Percentiles rank a stretch among this genome's conserved stretches.
Conservation (phyloP, 1,140 invertebrate species). For the Caerostris extrusa region DNA sequence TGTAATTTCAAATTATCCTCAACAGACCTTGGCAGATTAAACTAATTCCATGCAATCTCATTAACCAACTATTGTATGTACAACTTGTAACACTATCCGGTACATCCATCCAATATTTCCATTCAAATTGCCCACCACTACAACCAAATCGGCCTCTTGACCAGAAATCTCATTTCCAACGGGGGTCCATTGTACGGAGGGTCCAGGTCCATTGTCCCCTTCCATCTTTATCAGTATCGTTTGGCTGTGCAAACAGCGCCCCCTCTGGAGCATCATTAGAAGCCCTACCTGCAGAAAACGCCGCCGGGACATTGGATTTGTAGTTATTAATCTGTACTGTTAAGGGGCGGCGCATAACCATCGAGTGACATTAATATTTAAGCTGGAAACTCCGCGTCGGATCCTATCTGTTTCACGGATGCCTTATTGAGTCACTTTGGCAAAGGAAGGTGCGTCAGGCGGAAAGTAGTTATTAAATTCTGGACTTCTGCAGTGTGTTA, state of each 20-base stretch:
- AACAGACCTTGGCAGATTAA: too few relatives aligned
- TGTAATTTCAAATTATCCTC: too few relatives aligned
- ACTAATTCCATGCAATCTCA: too few relatives aligned
- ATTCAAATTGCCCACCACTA: neutral
- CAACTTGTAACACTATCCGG: too few relatives aligned
- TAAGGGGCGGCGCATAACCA: slow-evolving; percentile 49
- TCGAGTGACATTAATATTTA: slow-evolving; percentile 51
- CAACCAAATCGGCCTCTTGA: neutral
- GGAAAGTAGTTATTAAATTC: slow-evolving; percentile 15
- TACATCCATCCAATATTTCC: neutral
- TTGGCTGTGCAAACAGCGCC: neutral
- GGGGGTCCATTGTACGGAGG: too few relatives aligned
- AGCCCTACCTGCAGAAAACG: slow-evolving; percentile 22
- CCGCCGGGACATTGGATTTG: slow-evolving; percentile 22
- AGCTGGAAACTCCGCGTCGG: slow-evolving; percentile 1
- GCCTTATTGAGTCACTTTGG: neutral
- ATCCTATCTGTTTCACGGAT: neutral
- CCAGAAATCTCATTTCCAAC: neutral
- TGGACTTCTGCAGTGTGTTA: neutral
- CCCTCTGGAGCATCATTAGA: slow-evolving; percentile 17
- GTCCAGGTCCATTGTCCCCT: neutral
- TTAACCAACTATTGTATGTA: too few relatives aligned
- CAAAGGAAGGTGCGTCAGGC: neutral
- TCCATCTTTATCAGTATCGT: slow-evolving; percentile 24
- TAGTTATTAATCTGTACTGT: slow-evolving; percentile 67